Base-by-base conservation (phyloP, 2,113 vertebrate genomes). In the Hydrochoerus hydrochaeris region DNA sequence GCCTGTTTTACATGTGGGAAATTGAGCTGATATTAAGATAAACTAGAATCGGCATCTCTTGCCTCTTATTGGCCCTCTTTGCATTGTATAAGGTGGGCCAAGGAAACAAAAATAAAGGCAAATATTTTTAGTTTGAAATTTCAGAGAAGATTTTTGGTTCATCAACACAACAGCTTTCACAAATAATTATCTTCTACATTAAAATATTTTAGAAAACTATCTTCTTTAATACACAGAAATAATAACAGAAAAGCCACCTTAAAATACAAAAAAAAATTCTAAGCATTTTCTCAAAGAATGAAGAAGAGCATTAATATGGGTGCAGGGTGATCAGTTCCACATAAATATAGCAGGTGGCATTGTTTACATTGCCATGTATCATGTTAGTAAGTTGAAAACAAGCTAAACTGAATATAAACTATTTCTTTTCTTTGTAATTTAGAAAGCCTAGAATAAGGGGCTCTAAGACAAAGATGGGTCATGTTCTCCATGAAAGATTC, bases 401-500 rank as follows among this genome's bases (percentile, higher is more conserved):
- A 95, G 90, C 88, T 97, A 96, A 97, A 94, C 88, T 75, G 94
- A 78, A 91, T 94, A 85, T 97, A 96, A 87, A 92, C 90, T 85
- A 96, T 96, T 97, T 93, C 90, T 97, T 98, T 97, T 84, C 80
- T 98, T 97, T 97, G 71, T 91, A 97, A 94, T 98, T 98, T 97
- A 91, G 49, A 91, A 98, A 98, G 97, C 95, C 97, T 90, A 92
- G 95, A 96, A 97, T 91, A 97, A 90, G 88, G 92, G 88, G 63
- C 97, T 88, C 88, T 96, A 87, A 97, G 95, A 98, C 97, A 97
- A 98, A 97, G 97, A 97, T 84, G 98, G 97, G 95, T 96, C 97
- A 82, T 97, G 98, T 98, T 98, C 98, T 98, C 97, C 95, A 90
- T 71, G 65, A 97, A 96, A 97, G 96, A 95, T 98, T 97, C 95